Conservation (phyloP, 2,888 invertebrate genomes). For the Pollenia labialis region DNA sequence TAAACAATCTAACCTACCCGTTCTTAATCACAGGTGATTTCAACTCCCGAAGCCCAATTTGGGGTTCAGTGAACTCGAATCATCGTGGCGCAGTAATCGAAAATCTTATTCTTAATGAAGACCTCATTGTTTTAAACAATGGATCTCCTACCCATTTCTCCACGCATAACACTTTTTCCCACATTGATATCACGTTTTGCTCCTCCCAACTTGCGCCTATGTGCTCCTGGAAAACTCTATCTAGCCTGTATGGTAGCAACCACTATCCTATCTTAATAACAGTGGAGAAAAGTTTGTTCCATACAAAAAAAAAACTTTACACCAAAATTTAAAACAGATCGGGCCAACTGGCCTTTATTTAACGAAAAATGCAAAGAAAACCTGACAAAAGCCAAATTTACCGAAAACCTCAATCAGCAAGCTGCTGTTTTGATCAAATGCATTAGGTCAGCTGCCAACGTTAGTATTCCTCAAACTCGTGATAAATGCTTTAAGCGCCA, state of each 20-base stretch:
- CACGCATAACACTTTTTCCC: too few species aligned
- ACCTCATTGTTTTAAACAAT: too few species aligned
- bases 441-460: background rate
- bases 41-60: background rate
- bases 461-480: slow-evolving; percentile 9
- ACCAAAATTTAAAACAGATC: slow-evolving; percentile 4
- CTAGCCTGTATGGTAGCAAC: background rate
- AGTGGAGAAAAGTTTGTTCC: background rate
- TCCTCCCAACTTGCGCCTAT: too few species aligned
- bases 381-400: background rate
- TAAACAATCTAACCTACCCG: background rate
- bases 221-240: too few species aligned
- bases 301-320: background rate
- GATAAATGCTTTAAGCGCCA: background rate
- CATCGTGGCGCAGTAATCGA: too few species aligned
- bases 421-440: too few species aligned
- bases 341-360: slow-evolving; percentile 19
- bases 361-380: background rate
- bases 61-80: too few species aligned
- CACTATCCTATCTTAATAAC: slow-evolving; percentile 10
- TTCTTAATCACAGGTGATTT: background rate
- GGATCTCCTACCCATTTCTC: too few species aligned
- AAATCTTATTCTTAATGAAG: too few species aligned
- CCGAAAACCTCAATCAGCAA: background rate
- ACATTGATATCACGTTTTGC: too few species aligned